Percentiles rank a stretch among this genome's conserved stretches.
Evolutionary conservation across 64 coral and sea anemone genomes (phyloP).

Genomic region (Dendronephthya gigantea): DNA sequence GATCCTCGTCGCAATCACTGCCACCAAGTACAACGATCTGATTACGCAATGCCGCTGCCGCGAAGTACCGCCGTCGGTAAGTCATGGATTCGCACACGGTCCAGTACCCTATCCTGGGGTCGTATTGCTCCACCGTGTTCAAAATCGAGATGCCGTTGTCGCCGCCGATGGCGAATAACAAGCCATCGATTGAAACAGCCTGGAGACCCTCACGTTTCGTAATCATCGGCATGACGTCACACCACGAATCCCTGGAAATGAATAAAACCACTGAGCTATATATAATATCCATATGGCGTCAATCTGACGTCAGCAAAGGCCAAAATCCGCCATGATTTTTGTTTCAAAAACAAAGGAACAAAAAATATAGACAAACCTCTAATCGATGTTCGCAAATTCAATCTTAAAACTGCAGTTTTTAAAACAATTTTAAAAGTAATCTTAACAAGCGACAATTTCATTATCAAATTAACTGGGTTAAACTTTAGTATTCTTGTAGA

Average conservation of each 20-base stretch:
- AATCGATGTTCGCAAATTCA: too few species aligned
- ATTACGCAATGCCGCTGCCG: constrained; percentile 73
- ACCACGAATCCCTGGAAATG: constrained; percentile 65
- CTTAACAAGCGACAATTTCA: too few species aligned
- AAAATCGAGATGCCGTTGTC: constrained; percentile 89
- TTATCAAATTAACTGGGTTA: too few species aligned
- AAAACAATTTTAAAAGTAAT: too few species aligned
- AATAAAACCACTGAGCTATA: background rate
- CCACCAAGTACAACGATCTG: constrained; percentile 87
- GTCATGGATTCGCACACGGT: constrained; percentile 68
- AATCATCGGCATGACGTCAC: constrained; percentile 67
- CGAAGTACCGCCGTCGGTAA: constrained; percentile 89
- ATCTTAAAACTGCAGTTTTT: too few species aligned
- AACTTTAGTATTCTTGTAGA: too few species aligned
- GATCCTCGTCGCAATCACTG: constrained; percentile 95
- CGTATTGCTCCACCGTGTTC: constrained; percentile 74
- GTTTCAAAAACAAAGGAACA: too few species aligned
- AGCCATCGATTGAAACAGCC: constrained; percentile 74
- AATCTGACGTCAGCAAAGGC: too few species aligned
- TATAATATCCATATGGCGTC: too few species aligned
- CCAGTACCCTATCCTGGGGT: constrained; percentile 84
- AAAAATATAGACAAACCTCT: too few species aligned
- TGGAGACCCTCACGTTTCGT: constrained; percentile 72
- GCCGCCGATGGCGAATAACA: constrained; percentile 80
- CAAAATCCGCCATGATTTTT: too few species aligned